Conservation (phyloP, 2,888 invertebrate genomes). For the Saturnia pavonia region DNA sequence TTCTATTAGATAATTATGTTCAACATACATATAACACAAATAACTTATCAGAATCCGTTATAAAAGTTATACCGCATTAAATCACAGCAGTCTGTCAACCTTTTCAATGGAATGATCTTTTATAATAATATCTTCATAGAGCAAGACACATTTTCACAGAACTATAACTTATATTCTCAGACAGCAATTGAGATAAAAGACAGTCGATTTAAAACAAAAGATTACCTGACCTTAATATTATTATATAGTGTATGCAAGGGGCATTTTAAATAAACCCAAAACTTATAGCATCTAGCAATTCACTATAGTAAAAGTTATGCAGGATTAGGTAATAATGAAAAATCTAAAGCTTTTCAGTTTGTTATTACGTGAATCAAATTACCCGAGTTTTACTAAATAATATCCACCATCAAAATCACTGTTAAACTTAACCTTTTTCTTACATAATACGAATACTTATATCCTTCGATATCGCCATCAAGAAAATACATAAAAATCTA, state of each 20-base stretch:
- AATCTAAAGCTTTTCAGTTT: background rate
- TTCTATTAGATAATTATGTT: background rate
- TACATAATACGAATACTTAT: no score
- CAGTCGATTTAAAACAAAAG: no score
- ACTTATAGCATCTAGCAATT: conserved; percentile 3
- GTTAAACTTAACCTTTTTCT: no score
- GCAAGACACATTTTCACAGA: background rate
- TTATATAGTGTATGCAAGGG: background rate
- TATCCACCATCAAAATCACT: background rate
- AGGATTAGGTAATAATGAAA: background rate
- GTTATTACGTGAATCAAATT: background rate
- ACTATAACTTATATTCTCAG: background rate
- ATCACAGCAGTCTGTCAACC: background rate
- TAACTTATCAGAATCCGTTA: background rate
- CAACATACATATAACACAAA: background rate
- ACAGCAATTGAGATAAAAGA: background rate
- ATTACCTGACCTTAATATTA: no score
- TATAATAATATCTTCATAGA: background rate
- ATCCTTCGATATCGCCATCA: background rate
- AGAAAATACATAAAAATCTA: background rate
- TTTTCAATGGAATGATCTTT: conserved; percentile 1
- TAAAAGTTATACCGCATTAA: background rate
- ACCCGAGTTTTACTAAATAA: background rate
- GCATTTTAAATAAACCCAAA: background rate
- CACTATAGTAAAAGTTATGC: background rate